Evolutionary conservation across 2,888 invertebrate genomes (phyloP).

Genomic region (Aleiodes leptofemur): DNA sequence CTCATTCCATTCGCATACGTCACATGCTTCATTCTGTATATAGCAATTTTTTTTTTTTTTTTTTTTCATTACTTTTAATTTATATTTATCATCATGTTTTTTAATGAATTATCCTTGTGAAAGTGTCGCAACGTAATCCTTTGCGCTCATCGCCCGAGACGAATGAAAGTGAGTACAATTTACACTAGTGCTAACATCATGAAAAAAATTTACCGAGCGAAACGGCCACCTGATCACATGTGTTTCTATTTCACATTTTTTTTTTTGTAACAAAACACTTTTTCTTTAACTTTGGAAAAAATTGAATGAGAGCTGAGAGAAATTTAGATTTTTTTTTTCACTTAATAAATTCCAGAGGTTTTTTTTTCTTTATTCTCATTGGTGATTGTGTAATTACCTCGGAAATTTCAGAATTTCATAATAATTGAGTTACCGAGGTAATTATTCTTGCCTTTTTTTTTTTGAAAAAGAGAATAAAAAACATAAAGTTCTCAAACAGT

Average conservation of each 20-base stretch:
- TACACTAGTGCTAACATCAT: slow-evolving; percentile 1
- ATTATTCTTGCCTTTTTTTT: slow-evolving; percentile 17
- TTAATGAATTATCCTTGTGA: slow-evolving; percentile 43
- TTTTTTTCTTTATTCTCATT: too few species aligned
- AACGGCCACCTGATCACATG: slow-evolving; percentile 30
- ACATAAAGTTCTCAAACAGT: too few species aligned
- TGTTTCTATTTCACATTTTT: slow-evolving; percentile 9
- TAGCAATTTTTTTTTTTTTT: neutral
- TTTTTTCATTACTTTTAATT: neutral
- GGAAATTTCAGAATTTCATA: slow-evolving; percentile 23
- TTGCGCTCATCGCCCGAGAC: slow-evolving; percentile 39
- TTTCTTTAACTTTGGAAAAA: too few species aligned
- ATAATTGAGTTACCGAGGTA: slow-evolving; percentile 18
- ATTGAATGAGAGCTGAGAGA: too few species aligned
- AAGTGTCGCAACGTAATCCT: slow-evolving; percentile 48
- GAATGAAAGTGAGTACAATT: slow-evolving; percentile 40
- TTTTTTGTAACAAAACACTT: neutral
- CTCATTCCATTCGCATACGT: too few species aligned
- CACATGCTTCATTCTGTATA: too few species aligned
- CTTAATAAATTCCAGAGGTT: too few species aligned
- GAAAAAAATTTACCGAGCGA: slow-evolving; percentile 31
- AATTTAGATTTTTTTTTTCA: too few species aligned
- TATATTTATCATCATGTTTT: neutral
- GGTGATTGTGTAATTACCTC: too few species aligned
- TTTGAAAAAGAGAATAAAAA: neutral